Base-by-base conservation (phyloP, 2,797 vertebrate species). In the Enteromius radiatus region DNA sequence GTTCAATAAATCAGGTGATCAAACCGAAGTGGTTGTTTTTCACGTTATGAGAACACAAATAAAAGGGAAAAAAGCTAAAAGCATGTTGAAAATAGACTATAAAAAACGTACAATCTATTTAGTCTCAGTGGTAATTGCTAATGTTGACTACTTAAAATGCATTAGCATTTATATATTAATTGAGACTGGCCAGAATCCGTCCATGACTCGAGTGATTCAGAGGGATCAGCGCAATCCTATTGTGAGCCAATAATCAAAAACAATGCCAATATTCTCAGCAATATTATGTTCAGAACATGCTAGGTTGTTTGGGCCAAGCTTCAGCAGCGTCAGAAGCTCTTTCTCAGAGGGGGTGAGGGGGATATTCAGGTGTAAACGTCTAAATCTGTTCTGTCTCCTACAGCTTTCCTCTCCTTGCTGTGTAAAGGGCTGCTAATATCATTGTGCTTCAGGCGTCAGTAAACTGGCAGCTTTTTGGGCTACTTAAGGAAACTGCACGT, bases 291-390 rank as follows among this genome's bases (percentile, higher is more conserved):
- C 11, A 38, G 64, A 67, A 67, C 33, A 9, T 3, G 61, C 31
- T 19, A 19, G 61, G 28, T 67, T 41, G 9, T 41, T 67, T 67
- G 64, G 36, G 4, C 64, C 10, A 41, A 67, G 36, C 36, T 21
- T 67, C 36, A n/a, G 36, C 21, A 41, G 36, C 21, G 11, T 41
- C 12, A 31, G 82, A 85, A 89, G 74, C 70, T 63, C 21, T 21
- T 89, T 92, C 91, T 85, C 88, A 90, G 89, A 89, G 36, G 14
- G 88, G 88, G 80, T 89, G 89, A 91, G 87, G 86, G 59, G 85
- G 88, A 85, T 87, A 90, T 88, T 88, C 86, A 74, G 41, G 26
- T 65, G 17, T 77, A 31, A 47, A 77, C 3, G 0, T 77, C 56
- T 31, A 5, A 64, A 31, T 77, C 17, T 76, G 28, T 75, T 36